phyloP scores from a whole-genome alignment of 2,797 vertebrate genomes.

The Coregonus suidteri region DNA sequence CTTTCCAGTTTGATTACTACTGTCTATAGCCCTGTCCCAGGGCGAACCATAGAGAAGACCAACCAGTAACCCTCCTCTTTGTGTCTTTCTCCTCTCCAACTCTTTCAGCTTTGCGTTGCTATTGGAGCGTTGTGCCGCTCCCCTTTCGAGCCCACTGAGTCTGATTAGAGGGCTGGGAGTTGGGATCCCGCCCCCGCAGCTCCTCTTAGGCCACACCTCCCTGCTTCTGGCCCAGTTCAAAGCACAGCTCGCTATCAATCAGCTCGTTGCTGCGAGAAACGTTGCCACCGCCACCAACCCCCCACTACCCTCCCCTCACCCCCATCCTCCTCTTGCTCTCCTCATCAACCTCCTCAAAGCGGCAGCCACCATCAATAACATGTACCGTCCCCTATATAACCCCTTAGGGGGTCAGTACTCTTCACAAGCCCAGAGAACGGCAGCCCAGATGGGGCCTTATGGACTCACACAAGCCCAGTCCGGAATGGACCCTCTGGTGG shows the following conservation, averaged over 20 bases:
- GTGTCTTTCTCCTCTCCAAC: slow-evolving; percentile 46
- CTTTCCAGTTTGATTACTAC: not conserved
- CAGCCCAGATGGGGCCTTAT: slow-evolving; percentile 50
- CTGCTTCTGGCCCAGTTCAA: slow-evolving; percentile 87
- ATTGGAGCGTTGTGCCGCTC: slow-evolving; percentile 47
- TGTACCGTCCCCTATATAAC: slow-evolving; percentile 81
- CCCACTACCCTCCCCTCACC: slow-evolving; percentile 50
- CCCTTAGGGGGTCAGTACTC: slow-evolving; percentile 75
- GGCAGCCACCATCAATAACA: slow-evolving; percentile 45
- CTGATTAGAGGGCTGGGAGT: slow-evolving; percentile 36
- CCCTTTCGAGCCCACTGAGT: slow-evolving; percentile 25
- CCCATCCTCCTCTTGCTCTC: slow-evolving; percentile 68
- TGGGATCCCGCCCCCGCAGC: slow-evolving; percentile 67
- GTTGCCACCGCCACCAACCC: slow-evolving; percentile 58
- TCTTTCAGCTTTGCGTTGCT: slow-evolving; percentile 63
- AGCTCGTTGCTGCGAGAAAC: slow-evolving; percentile 70
- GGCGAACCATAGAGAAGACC: slow-evolving; percentile 1
- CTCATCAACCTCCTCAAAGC: slow-evolving; percentile 77
- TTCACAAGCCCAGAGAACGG: slow-evolving; percentile 69
- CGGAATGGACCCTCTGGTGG: slow-evolving; percentile 25
- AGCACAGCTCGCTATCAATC: slow-evolving; percentile 81
- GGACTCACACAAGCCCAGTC: slow-evolving; percentile 45
- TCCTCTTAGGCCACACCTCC: slow-evolving; percentile 82
- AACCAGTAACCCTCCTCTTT: slow-evolving; percentile 46
- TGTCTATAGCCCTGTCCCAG: not conserved